Evolutionary conservation across 1,140 invertebrate species (phyloP).

Genomic region (Sarcophaga bullata): DNA sequence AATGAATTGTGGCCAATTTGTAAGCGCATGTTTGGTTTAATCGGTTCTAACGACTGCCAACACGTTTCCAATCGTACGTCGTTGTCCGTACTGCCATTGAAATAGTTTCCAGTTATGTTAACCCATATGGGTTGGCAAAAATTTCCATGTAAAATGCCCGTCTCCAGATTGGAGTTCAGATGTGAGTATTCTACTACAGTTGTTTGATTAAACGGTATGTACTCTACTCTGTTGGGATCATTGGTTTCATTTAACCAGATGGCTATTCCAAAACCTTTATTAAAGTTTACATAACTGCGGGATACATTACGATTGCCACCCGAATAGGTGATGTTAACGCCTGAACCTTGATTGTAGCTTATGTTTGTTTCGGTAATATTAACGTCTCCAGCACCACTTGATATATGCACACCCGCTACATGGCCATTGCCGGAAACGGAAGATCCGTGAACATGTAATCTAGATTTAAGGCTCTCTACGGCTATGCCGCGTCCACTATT

Average conservation of each 20-base stretch:
- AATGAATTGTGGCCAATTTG: slow-evolving; percentile 90
- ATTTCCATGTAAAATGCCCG: slow-evolving; percentile 85
- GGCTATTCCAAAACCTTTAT: slow-evolving; percentile 85
- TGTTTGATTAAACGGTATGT: slow-evolving; percentile 82
- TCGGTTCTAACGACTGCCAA: slow-evolving; percentile 71
- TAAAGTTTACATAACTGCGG: slow-evolving; percentile 79
- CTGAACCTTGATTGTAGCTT: slow-evolving; percentile 91
- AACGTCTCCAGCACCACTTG: slow-evolving; percentile 87
- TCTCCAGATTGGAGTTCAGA: slow-evolving; percentile 84
- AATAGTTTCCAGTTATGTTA: slow-evolving; percentile 88
- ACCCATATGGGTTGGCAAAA: slow-evolving; percentile 79
- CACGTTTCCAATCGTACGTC: slow-evolving; percentile 83
- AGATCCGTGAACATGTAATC: slow-evolving; percentile 81
- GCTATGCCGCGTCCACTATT: slow-evolving; percentile 94
- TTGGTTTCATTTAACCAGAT: slow-evolving; percentile 90
- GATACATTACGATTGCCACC: slow-evolving; percentile 92
- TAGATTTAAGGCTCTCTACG: slow-evolving; percentile 84
- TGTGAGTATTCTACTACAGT: slow-evolving; percentile 88
- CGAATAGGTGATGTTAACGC: slow-evolving; percentile 89
- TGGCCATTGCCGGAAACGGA: slow-evolving; percentile 89
- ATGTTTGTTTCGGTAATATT: slow-evolving; percentile 92
- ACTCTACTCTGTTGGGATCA: slow-evolving; percentile 74
- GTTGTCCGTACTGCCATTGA: slow-evolving; percentile 79
- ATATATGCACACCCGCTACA: slow-evolving; percentile 87
- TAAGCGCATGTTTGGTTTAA: slow-evolving; percentile 70